Evolutionary conservation across 2,113 vertebrate genomes (phyloP).

Genomic region (Carassius auratus): DNA sequence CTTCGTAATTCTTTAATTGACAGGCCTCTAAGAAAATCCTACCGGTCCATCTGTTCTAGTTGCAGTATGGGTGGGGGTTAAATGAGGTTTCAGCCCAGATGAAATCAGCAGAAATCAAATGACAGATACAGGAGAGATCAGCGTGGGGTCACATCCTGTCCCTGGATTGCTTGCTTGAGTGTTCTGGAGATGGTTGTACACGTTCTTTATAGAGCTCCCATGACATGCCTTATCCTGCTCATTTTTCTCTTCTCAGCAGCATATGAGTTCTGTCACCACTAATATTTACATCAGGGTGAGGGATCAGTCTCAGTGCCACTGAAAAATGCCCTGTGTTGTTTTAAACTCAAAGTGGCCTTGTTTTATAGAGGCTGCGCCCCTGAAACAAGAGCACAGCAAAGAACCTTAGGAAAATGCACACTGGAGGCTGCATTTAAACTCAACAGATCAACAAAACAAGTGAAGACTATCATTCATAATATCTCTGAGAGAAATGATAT

Average conservation of each 20-base stretch:
- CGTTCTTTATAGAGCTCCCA: conserved; percentile 31
- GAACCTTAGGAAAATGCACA: conserved; percentile 3
- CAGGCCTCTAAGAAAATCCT: neutral
- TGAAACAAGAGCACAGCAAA: neutral
- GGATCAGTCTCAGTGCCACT: conserved; percentile 44
- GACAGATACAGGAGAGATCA: conserved; percentile 5
- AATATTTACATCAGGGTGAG: conserved; percentile 46
- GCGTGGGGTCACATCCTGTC: conserved; percentile 14
- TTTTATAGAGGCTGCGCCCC: conserved; percentile 29
- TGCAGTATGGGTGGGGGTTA: conserved; percentile 2
- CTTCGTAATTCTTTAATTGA: neutral
- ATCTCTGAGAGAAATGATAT: conserved; percentile 26
- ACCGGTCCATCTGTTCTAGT: neutral
- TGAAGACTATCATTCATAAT: conserved; percentile 36
- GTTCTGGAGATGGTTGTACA: conserved; percentile 23
- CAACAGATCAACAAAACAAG: conserved; percentile 32
- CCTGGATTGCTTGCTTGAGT: conserved; percentile 40
- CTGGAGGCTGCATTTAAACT: conserved; percentile 2
- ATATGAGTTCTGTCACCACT: conserved; percentile 43
- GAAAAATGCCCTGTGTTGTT: conserved; percentile 47
- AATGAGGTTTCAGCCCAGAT: conserved; percentile 9
- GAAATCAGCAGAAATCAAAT: conserved; percentile 29
- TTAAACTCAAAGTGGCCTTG: conserved; percentile 54
- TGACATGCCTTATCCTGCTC: conserved; percentile 13
- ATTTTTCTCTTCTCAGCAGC: conserved; percentile 37